Conservation (phyloP, 2,113 vertebrate species). For the Acanthochromis polyacanthus region DNA sequence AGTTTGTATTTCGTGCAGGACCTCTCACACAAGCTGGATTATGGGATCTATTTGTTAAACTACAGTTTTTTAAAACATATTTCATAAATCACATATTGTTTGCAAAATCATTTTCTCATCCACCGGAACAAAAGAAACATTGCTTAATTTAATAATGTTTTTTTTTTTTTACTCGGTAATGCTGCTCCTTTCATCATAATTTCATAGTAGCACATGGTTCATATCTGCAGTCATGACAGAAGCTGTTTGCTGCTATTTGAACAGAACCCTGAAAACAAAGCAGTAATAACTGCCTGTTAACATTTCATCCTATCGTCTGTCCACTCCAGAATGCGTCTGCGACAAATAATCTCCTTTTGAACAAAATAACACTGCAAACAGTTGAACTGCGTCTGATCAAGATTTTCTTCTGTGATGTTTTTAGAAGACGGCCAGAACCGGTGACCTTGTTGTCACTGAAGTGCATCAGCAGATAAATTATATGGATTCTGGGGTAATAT, state of each 20-base stretch:
- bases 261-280: background rate
- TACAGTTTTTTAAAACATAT: too few species aligned
- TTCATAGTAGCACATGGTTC: too few species aligned
- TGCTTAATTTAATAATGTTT: too few species aligned
- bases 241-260: background rate
- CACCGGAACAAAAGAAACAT: too few species aligned
- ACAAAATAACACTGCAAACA: background rate
- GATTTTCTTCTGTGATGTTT: too few species aligned
- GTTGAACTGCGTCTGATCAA: too few species aligned
- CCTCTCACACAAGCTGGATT: background rate
- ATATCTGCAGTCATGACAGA: background rate
- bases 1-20: background rate
- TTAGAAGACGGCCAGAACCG: background rate
- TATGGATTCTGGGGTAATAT: background rate
- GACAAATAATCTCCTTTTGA: background rate
- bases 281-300: background rate
- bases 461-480: constrained; percentile 18
- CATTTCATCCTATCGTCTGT: background rate
- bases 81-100: too few species aligned
- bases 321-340: background rate
- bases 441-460: constrained; percentile 37
- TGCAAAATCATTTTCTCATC: too few species aligned
- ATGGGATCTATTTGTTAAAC: too few species aligned
- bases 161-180: too few species aligned
- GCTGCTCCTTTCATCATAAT: too few species aligned